Evolutionary conservation across 2,888 invertebrate species (phyloP).

Genomic region (Sinotaia quadrata): DNA sequence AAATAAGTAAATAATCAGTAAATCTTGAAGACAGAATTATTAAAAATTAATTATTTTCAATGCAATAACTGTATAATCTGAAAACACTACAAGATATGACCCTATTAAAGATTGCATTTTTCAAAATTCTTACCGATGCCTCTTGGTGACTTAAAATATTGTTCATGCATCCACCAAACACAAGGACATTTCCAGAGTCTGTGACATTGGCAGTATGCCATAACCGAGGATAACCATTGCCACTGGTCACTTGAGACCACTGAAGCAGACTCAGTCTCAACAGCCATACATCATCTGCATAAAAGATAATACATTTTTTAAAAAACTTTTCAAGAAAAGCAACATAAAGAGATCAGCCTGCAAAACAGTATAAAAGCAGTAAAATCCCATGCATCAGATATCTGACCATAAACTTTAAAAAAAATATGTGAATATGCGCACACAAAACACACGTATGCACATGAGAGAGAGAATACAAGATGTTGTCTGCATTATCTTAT

Average conservation of each 20-base stretch:
- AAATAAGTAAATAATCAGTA: background rate
- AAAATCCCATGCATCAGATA: background rate
- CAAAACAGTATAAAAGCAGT: background rate
- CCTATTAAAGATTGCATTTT: no score
- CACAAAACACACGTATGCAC: no score
- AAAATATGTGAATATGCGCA: no score
- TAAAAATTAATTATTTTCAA: no score
- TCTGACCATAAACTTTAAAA: no score
- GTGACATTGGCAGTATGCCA: conserved; percentile 70
- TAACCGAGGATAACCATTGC: conserved; percentile 58
- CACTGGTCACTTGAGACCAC: conserved; percentile 63
- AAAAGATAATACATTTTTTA: background rate
- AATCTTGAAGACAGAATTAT: no score
- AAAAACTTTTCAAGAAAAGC: background rate
- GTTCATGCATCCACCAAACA: conserved; percentile 69
- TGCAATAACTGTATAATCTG: no score
- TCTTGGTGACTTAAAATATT: conserved; percentile 59
- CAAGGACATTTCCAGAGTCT: conserved; percentile 61
- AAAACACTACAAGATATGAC: no score
- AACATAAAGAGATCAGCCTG: background rate
- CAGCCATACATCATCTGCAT: conserved; percentile 70
- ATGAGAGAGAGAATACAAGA: no score
- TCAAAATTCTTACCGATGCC: conserved; percentile 39
- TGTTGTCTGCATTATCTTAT: no score
- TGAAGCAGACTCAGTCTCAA: conserved; percentile 50